Base-by-base conservation (phyloP, 2,113 vertebrate genomes). In the Psilopsiagon aymara region DNA sequence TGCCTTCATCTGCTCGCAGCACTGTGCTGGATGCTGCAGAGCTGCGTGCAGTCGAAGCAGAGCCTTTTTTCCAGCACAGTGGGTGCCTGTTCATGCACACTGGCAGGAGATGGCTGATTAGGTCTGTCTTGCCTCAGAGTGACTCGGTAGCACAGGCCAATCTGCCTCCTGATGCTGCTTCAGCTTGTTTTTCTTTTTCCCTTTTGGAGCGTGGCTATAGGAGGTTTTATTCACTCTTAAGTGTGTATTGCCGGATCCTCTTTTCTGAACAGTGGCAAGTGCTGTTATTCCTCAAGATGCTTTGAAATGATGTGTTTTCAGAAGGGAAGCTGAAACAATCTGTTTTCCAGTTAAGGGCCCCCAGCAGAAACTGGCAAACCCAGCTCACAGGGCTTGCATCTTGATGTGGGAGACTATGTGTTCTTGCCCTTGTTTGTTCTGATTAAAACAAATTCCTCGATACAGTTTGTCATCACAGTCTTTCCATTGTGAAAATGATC, bases 31-130 rank as follows among this genome's bases (percentile, higher is more conserved):
- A 10, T 62, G 64, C 60, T 74, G 92, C 82, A 3, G 90, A 35
- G 69, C 86, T 41, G 55, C 25, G 87, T 74, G 75, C 73, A 31
- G 43, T n/a, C 0, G 0, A 80, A 82, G 91, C 80, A 31, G 83
- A 86, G 94, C 7, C 1, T 57, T 81, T 87, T 89, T 97, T 96
- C 94, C 95, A 89, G 93, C 88, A 92, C 88, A 96, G 78, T 94
- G 95, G 86, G 74, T 96, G 93, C 93, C 90, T 93, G 88, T 21
- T 97, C 94, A 96, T 96, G 95, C 96, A 95, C 92, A 63, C 53
- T 3, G 37, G 49, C 29, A 17, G 86, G 79, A 92, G 86, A 94
- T 55, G 93, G 69, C 88, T 96, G 86, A 96, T 97, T 96, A 94
- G 86, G 47, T 96, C 95, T 93, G 52, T 74, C 92, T 94, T 97